These are phyloP conservation scores for Cancer borealis DNA, from an alignment of 2,888 invertebrate species.

Conservation along the genomic window DNA sequence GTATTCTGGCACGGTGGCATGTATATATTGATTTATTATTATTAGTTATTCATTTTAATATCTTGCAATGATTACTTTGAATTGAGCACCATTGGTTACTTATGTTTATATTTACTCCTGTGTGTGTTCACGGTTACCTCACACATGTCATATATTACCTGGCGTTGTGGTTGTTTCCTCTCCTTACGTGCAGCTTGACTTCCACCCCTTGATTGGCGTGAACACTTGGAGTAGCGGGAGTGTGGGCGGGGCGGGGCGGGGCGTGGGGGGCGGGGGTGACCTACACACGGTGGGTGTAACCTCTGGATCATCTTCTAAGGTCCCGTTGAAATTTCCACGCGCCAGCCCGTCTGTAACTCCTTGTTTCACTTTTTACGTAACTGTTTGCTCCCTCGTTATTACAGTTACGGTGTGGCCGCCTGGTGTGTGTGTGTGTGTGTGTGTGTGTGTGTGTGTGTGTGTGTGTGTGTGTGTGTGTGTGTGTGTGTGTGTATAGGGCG, in stretches of 20 bases:
- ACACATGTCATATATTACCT: neutral
- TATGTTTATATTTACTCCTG: no score
- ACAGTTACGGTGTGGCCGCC: slow-evolving; percentile 9
- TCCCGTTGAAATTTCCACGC: slow-evolving; percentile 22
- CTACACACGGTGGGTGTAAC: neutral
- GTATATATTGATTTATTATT: no score
- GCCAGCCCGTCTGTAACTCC: neutral
- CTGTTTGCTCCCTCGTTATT: neutral
- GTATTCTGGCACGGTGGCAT: no score
- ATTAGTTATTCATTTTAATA: no score
- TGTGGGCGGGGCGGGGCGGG: neutral
- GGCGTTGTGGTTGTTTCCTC: neutral
- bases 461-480: neutral
- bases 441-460: no score
- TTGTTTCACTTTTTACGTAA: slow-evolving; percentile 35
- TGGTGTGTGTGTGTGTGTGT: neutral
- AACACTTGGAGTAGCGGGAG: slow-evolving; percentile 5
- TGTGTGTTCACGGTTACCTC: no score
- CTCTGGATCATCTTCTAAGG: neutral
- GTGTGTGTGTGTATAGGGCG: no score
- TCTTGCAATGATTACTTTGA: no score
- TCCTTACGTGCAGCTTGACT: neutral
- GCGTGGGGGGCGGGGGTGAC: neutral
- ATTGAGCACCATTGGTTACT: no score
- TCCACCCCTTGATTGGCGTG: neutral